Evolutionary conservation across 2,113 vertebrate species (phyloP).

Genomic region (Toxotes chatareus): DNA sequence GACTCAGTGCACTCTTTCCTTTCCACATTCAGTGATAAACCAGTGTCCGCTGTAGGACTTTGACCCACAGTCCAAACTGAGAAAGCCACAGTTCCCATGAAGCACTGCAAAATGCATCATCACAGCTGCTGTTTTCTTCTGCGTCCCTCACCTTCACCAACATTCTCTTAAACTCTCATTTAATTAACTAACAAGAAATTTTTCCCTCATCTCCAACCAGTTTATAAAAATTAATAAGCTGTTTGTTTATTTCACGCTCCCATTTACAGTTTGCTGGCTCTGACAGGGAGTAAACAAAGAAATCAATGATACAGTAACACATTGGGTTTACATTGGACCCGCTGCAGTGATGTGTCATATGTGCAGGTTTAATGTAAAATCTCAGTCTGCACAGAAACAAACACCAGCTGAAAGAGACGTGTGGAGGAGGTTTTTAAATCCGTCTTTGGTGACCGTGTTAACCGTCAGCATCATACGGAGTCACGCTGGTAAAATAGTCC

Average conservation of each 20-base stretch:
- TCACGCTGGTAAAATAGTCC: no score
- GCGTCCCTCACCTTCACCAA: background rate
- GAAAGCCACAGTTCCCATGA: background rate
- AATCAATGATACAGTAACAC: background rate
- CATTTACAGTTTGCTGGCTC: background rate
- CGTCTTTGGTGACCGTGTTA: no score
- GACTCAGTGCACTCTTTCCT: background rate
- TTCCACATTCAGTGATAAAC: background rate
- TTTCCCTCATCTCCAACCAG: no score
- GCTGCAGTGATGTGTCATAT: no score
- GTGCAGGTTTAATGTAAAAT: no score
- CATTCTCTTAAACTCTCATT: background rate
- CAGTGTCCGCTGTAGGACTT: background rate
- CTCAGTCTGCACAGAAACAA: no score
- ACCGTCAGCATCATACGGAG: no score
- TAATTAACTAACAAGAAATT: no score
- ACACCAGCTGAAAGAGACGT: no score
- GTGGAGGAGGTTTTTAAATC: no score
- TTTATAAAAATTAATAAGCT: no score
- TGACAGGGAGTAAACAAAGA: background rate
- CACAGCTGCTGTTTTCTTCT: background rate
- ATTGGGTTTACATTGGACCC: no score
- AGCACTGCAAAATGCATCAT: background rate
- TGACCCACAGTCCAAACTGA: background rate
- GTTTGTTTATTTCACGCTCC: background rate